A percentile compares a stretch with the other conserved stretches of the same genome.
These are phyloP conservation scores for Synaphobranchus kaupii DNA, from an alignment of 2,797 vertebrate species.

Conservation along the genomic window DNA sequence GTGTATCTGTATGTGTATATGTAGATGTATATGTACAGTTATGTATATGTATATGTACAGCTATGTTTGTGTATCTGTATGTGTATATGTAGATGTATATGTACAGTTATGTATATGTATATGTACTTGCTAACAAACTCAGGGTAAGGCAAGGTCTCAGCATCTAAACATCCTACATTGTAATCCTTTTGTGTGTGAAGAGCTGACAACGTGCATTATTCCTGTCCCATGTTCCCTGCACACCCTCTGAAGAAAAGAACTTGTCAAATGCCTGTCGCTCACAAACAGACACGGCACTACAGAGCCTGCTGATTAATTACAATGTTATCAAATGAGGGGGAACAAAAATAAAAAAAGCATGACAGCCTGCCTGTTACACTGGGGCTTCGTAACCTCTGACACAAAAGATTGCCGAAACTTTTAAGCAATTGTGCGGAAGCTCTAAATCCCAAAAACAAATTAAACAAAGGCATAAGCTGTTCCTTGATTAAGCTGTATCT, in stretches of 20 bases:
- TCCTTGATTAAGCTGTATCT: slow-evolving; percentile 8
- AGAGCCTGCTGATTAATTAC: slow-evolving; percentile 42
- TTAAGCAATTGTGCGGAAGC: neutral
- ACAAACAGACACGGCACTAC: slow-evolving; percentile 37
- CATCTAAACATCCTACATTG: neutral
- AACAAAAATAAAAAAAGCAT: neutral
- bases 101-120: too few relatives aligned
- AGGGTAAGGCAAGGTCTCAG: neutral
- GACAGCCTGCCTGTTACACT: neutral
- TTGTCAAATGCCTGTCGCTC: slow-evolving; percentile 44
- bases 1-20: too few relatives aligned
- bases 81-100: too few relatives aligned
- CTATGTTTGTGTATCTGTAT: too few relatives aligned
- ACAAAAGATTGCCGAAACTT: slow-evolving; percentile 14
- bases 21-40: too few relatives aligned
- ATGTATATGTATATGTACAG: too few relatives aligned
- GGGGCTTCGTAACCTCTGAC: neutral
- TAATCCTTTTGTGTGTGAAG: neutral
- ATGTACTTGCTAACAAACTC: neutral
- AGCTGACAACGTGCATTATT: neutral
- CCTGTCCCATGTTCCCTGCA: slow-evolving; percentile 48
- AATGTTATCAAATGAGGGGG: slow-evolving; percentile 13
- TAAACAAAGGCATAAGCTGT: slow-evolving; percentile 7
- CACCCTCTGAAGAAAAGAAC: slow-evolving; percentile 54
- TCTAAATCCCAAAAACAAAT: neutral